Conservation (phyloP, 53 echinoderm and acorn worm genomes). For the Echinometra lucunter region DNA sequence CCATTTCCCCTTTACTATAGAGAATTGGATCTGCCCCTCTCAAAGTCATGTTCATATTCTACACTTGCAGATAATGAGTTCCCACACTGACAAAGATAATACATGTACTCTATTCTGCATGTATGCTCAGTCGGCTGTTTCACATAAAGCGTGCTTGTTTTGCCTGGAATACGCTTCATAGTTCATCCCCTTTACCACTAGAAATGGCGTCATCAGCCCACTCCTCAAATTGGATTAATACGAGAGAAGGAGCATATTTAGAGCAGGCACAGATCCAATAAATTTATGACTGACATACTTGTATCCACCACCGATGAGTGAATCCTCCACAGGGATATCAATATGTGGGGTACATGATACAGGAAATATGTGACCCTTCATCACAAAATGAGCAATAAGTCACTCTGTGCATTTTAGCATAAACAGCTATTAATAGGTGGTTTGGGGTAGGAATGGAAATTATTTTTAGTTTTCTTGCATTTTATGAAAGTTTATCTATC, state of each 20-base stretch:
- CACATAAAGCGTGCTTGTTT: background rate
- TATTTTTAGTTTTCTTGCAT: too few relatives aligned
- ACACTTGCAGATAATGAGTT: too few relatives aligned
- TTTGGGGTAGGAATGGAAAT: too few relatives aligned
- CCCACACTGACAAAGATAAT: background rate
- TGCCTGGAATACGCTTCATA: background rate
- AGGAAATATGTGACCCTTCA: background rate
- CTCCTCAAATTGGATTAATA: conserved; percentile 23
- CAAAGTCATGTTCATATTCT: too few relatives aligned
- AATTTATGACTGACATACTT: conserved; percentile 25
- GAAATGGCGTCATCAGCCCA: conserved; percentile 33
- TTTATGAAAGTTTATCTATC: too few relatives aligned
- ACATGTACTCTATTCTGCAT: background rate
- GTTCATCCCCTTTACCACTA: too few relatives aligned
- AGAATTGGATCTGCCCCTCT: too few relatives aligned
- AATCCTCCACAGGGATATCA: background rate
- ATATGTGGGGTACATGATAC: conserved; percentile 11
- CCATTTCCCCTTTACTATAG: too few relatives aligned
- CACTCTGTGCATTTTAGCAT: too few relatives aligned
- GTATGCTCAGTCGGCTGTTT: background rate
- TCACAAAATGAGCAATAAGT: too few relatives aligned
- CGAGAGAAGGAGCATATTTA: conserved; percentile 39
- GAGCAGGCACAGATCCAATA: conserved; percentile 45
- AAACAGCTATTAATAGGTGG: too few relatives aligned
- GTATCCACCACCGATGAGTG: background rate